These are phyloP conservation scores for Anolis apletophallus DNA, from an alignment of 2,797 vertebrate genomes.

Conservation along the genomic window DNA sequence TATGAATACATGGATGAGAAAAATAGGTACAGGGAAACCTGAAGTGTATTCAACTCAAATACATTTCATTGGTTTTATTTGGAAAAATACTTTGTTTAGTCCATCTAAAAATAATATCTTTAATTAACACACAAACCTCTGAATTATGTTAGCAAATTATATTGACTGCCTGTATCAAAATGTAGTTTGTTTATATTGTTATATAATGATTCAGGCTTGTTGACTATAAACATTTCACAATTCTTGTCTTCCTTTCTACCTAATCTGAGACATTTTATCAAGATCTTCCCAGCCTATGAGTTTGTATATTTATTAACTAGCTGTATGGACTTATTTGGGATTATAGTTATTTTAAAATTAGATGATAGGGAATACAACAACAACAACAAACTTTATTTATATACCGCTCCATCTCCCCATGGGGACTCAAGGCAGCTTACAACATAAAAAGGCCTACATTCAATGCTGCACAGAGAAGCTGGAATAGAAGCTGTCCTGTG, in stretches of 20 bases:
- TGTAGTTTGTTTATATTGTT: neutral
- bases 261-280: neutral
- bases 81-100: neutral
- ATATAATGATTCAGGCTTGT: neutral
- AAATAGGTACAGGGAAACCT: neutral
- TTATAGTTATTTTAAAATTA: too few species aligned
- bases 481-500: neutral
- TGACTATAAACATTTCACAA: neutral
- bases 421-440: too few species aligned
- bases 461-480: too few species aligned
- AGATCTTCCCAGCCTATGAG: too few species aligned
- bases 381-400: too few species aligned
- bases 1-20: neutral
- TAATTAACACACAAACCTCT: neutral
- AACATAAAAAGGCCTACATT: too few species aligned
- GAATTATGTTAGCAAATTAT: neutral
- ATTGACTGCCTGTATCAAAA: neutral
- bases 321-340: neutral
- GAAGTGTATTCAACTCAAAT: neutral
- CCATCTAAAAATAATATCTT: neutral
- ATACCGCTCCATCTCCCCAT: too few species aligned
- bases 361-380: too few species aligned
- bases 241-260: neutral
- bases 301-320: neutral
- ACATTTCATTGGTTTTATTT: neutral